A percentile compares a stretch with the other conserved stretches of the same genome.
These are phyloP conservation scores for Merops nubicus DNA, from an alignment of 2,113 vertebrate genomes.

Conservation along the genomic window DNA sequence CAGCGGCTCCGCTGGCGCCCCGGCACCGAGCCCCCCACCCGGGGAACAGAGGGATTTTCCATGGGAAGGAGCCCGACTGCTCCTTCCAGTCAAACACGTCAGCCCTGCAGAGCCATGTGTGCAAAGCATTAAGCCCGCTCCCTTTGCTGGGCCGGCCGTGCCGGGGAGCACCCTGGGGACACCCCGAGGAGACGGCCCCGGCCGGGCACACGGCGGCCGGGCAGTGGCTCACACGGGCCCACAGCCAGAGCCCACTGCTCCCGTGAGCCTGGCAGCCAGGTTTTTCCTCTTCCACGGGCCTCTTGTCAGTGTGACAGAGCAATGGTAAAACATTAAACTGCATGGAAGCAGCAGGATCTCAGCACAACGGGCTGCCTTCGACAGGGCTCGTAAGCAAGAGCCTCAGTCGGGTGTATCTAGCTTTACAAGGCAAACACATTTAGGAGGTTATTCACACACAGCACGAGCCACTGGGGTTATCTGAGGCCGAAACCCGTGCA, in stretches of 20 bases:
- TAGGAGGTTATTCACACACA: neutral
- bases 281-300: neutral
- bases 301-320: neutral
- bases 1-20: neutral
- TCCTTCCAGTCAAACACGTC: conserved; percentile 35
- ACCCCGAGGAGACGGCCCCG: neutral
- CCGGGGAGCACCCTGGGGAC: neutral
- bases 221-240: neutral
- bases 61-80: conserved; percentile 43
- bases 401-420: neutral
- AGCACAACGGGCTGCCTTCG: neutral
- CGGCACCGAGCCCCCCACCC: neutral
- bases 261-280: neutral
- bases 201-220: neutral
- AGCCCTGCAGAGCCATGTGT: conserved; percentile 11
- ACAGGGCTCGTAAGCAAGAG: neutral
- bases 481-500: rapidly evolving
- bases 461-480: neutral
- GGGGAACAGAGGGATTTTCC: conserved; percentile 67
- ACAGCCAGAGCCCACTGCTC: neutral
- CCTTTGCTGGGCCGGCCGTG: neutral
- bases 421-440: neutral
- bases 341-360: neutral
- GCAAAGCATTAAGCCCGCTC: conserved; percentile 4
- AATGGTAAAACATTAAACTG: neutral